These are phyloP conservation scores for Agonopterix subpropinquella DNA, from an alignment of 2,888 invertebrate genomes.

Conservation along the genomic window DNA sequence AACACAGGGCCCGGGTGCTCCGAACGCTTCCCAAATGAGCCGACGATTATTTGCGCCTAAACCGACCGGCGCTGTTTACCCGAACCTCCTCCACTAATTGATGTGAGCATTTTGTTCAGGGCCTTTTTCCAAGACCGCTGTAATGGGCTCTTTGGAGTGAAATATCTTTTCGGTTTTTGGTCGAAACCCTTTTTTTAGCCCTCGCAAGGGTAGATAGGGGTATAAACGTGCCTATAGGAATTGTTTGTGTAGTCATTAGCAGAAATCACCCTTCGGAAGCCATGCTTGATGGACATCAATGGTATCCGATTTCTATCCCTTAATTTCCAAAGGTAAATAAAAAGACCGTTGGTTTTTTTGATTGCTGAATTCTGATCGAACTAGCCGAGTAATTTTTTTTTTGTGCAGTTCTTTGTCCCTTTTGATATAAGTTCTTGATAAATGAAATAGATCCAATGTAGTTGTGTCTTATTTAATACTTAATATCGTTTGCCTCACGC, in stretches of 20 bases:
- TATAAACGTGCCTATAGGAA: neutral
- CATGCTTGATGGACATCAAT: neutral
- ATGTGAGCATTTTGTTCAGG: conserved; percentile 38
- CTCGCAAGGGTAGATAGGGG: conserved; percentile 5
- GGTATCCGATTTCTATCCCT: neutral
- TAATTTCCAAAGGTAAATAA: neutral
- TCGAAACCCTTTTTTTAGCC: conserved; percentile 21
- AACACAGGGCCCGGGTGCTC: conserved; percentile 36
- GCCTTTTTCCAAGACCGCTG: conserved; percentile 54
- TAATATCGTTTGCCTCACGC: too few species aligned
- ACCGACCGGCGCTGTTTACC: conserved; percentile 37
- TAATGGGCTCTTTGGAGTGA: conserved; percentile 56
- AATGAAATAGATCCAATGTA: too few species aligned
- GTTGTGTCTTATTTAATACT: too few species aligned
- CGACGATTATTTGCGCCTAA: conserved; percentile 58
- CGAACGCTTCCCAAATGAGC: conserved; percentile 38
- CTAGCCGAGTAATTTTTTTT: too few species aligned
- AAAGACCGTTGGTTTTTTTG: too few species aligned
- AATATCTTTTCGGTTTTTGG: conserved; percentile 54
- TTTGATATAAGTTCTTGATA: too few species aligned
- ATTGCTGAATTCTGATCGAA: too few species aligned
- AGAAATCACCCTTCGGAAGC: neutral
- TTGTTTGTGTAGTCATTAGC: conserved; percentile 9
- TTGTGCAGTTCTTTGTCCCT: too few species aligned
- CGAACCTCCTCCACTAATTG: conserved; percentile 57